phyloP scores from a whole-genome alignment of 2,888 invertebrate species.

The Caenorhabditis zanzibari region DNA sequence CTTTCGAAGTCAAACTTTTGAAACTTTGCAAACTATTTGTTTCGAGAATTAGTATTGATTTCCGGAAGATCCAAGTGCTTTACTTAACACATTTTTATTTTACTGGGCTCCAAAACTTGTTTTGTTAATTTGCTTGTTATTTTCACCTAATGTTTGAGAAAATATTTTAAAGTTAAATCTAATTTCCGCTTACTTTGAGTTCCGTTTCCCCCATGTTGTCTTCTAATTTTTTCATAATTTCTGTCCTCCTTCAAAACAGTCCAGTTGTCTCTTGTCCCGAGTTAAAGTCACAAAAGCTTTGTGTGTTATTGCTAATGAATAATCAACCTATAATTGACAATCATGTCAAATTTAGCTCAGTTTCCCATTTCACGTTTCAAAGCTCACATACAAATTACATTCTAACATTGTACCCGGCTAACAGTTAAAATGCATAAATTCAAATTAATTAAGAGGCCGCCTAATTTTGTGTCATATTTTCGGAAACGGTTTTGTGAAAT shows the following conservation, averaged over 20 bases:
- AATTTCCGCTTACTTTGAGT: constrained; percentile 27
- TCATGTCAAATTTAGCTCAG: constrained; percentile 31
- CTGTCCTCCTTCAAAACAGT: constrained; percentile 10
- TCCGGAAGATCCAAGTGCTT: too few relatives aligned
- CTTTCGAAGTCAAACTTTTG: too few relatives aligned
- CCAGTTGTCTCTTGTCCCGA: constrained; percentile 18
- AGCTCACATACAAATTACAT: constrained; percentile 24
- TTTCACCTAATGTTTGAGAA: not conserved
- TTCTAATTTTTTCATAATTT: constrained; percentile 23
- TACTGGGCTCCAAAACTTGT: constrained; percentile 21
- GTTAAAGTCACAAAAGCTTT: constrained; percentile 28
- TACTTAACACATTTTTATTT: too few relatives aligned
- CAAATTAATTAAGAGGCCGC: not conserved
- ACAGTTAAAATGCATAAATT: too few relatives aligned
- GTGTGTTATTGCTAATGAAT: constrained; percentile 43
- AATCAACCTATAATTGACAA: not conserved
- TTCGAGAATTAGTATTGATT: too few relatives aligned
- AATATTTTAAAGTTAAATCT: not conserved
- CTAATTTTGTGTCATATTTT: not conserved
- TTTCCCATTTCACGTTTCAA: constrained; percentile 31
- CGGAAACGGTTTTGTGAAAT: not conserved
- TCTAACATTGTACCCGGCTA: too few relatives aligned
- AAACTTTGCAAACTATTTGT: too few relatives aligned
- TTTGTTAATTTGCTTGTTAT: constrained; percentile 8
- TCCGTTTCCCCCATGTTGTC: constrained; percentile 28